These are phyloP conservation scores for Diprion similis DNA, from an alignment of 1,140 invertebrate species.

Conservation along the genomic window DNA sequence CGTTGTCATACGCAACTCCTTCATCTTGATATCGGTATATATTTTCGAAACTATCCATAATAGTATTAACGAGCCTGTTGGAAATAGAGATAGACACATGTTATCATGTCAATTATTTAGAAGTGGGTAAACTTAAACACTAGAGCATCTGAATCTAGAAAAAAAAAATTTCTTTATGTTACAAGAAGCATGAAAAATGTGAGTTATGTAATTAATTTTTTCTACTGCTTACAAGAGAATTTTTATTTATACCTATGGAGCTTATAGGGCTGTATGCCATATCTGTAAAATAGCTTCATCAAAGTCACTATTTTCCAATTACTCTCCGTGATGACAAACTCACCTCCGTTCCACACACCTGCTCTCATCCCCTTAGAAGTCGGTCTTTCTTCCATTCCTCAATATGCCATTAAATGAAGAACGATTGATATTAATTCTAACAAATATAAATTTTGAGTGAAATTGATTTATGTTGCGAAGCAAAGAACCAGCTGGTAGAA, in stretches of 20 bases:
- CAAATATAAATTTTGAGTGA: not conserved
- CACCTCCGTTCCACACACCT: constrained; percentile 65
- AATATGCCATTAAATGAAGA: constrained; percentile 8
- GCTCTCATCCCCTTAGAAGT: constrained; percentile 26
- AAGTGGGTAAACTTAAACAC: too few relatives aligned
- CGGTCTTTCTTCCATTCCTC: constrained; percentile 51
- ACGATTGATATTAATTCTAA: too few relatives aligned
- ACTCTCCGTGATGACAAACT: constrained; percentile 64
- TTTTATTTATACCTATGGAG: constrained; percentile 51
- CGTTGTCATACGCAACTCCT: constrained; percentile 60
- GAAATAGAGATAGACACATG: constrained; percentile 18
- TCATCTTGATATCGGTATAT: constrained; percentile 67
- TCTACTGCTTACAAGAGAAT: not conserved
- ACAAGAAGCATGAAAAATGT: constrained; percentile 11
- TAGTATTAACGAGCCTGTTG: constrained; percentile 40
- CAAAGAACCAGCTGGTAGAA: not conserved
- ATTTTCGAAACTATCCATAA: constrained; percentile 56
- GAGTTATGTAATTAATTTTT: constrained; percentile 10
- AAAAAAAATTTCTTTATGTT: too few relatives aligned
- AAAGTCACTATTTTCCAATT: constrained; percentile 56
- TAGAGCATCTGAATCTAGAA: too few relatives aligned
- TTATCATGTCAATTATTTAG: too few relatives aligned
- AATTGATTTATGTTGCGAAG: not conserved
- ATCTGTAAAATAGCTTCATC: constrained; percentile 63
- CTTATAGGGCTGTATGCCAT: constrained; percentile 63